Evolutionary conservation across 2,888 invertebrate genomes (phyloP).

Genomic region (Pyrocoelia pectoralis): DNA sequence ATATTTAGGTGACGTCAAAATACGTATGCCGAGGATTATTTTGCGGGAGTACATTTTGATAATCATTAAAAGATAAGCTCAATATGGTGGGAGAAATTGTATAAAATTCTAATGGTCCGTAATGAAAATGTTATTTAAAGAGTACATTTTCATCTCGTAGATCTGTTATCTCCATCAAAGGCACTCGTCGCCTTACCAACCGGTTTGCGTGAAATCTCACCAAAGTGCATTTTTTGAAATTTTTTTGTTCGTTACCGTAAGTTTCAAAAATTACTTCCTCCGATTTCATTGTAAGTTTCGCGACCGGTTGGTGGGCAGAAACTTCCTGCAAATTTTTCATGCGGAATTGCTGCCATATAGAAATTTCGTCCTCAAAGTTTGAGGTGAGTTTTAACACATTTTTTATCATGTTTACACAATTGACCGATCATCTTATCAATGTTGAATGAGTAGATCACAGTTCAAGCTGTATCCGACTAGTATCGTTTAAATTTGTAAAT

Average conservation of each 20-base stretch:
- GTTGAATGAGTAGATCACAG: background rate
- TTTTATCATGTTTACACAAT: background rate
- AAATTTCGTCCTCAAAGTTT: slow-evolving; percentile 16
- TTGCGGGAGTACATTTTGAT: slow-evolving; percentile 2
- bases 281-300: slow-evolving; percentile 17
- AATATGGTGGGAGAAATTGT: slow-evolving; percentile 14
- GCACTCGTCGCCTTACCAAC: slow-evolving; percentile 40
- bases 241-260: slow-evolving; percentile 6
- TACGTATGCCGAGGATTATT: background rate
- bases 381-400: slow-evolving; percentile 21
- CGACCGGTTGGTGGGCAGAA: slow-evolving; percentile 34
- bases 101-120: slow-evolving; percentile 15
- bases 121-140: background rate
- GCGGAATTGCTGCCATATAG: slow-evolving; percentile 21
- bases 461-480: background rate
- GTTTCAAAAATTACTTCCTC: slow-evolving; percentile 12
- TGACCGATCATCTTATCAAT: background rate
- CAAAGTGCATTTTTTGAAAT: slow-evolving; percentile 9
- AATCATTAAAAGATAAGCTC: background rate
- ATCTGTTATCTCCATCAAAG: slow-evolving; percentile 27
- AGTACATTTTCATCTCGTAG: slow-evolving; percentile 14
- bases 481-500: slow-evolving; percentile 1
- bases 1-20: background rate
- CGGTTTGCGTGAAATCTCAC: slow-evolving; percentile 36
- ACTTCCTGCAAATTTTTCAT: slow-evolving; percentile 23